Base-by-base conservation (phyloP, 2,113 vertebrate species). In the Bubo bubo region DNA sequence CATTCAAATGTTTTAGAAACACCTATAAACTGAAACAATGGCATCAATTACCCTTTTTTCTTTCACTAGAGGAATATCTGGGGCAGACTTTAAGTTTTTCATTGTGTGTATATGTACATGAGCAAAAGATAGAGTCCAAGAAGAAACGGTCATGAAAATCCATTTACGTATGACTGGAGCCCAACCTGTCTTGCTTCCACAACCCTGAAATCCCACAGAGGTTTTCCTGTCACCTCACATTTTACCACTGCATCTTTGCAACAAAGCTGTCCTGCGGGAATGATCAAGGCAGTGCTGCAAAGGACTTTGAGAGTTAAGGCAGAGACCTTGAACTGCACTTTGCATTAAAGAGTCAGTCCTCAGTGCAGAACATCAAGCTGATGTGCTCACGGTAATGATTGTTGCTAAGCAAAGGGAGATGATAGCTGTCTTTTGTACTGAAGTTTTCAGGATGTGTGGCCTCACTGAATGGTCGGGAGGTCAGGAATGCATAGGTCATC, bases 401-500 rank as follows among this genome's bases (percentile, higher is more conserved):
- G 90, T 77, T 94, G 92, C 88, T 96, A 70, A 93, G 90, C 34
- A 55, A 70, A 75, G 79, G 75, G 68, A 89, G 86, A 64, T 34
- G 88, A 90, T 88, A 10, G 58, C 81, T 88, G 84, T 45, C 95
- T 58, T 96, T 96, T 96, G 95, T 93, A 16, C 66, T 6, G 35
- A 55, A 50, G n/a, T 59, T 97, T 71, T 96, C 37, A 79, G 95
- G 92, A 80, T 94, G 85, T 92, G 92, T 86, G 95, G 96, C 88
- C 88, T 45, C 3, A 0, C 81, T 94, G 92, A 88, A 92, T 83
- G 90, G 53, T 21, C 53, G 2, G 39, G 81, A 83, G 90, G 82
- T 96, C 90, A 96, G 93, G 93, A 96, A 96, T 95, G 85, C 77
- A 45, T 26, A 77, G 94, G 79, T 95, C 92, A 90, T 23, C 75